Conservation (phyloP, 2,113 vertebrate genomes). For the Xerus inauris region DNA sequence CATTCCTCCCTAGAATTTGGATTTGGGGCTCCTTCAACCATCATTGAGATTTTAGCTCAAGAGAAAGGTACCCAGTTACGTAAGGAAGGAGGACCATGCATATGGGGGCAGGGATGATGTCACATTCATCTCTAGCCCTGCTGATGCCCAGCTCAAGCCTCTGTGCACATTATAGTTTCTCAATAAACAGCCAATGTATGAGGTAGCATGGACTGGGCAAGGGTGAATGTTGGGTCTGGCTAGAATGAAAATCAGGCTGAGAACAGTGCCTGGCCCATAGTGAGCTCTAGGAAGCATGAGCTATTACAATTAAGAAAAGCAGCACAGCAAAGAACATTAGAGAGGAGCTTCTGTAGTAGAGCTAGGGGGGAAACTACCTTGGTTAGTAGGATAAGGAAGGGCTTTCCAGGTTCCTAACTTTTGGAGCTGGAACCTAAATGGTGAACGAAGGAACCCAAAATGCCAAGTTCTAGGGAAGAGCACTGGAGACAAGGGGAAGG, state of each 20-base stretch:
- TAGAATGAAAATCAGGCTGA: background rate
- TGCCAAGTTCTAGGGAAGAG: background rate
- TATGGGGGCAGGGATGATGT: no score
- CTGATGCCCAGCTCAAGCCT: no score
- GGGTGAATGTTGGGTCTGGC: no score
- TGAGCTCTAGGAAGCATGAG: background rate
- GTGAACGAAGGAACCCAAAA: background rate
- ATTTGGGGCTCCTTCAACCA: background rate
- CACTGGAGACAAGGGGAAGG: background rate
- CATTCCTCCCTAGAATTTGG: background rate
- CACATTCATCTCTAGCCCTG: no score
- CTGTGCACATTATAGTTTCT: no score
- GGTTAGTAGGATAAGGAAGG: background rate
- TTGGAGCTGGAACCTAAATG: background rate
- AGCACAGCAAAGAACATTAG: background rate
- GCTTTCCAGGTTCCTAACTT: background rate
- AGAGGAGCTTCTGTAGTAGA: background rate
- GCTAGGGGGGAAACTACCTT: background rate
- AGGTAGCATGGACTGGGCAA: no score
- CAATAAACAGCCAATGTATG: no score
- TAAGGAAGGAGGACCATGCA: no score
- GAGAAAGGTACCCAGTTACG: no score
- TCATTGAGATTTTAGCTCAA: no score
- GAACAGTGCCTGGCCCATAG: background rate
- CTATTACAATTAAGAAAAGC: background rate